Evolutionary conservation across 2,888 invertebrate species (phyloP), one percentile per base, ranked within the genome.

Genomic region (Halictus ligatus): DNA sequence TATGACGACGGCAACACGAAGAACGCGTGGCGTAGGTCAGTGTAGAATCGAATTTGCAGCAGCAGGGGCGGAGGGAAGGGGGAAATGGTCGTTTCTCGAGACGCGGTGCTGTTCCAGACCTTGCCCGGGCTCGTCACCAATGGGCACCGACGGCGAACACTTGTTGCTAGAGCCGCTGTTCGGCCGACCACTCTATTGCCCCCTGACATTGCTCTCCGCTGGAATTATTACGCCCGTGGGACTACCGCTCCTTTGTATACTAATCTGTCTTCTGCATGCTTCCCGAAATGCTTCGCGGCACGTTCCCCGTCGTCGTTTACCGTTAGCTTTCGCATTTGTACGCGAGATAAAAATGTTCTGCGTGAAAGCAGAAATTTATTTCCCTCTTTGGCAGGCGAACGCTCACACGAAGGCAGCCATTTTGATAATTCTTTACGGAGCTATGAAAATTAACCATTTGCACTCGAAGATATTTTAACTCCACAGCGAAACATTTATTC

Each of bases 161-260:
- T 90, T 90, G 90, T 90, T 90, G 90, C 90, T 86, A 89, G 85
- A 90, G 77, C 83, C 76, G 60, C 50, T 35, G 60, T 76, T 71
- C 64, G 43, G 46, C 48, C 25, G 74, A 78, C 50, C 69, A 21
- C 50, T 73, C 69, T 43, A n/a, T n/a, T 35, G 40, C n/a, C 50
- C 58, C 67, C 15, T 58, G 8, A 71, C 80, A 46, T n/a, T 72
- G 69, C 64, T 46, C n/a, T n/a, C 15, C 10, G 15, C 5, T n/a
- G 25, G 13, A 80, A 77, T 84, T 84, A 71, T 64, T 21, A n/a
- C 76, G 12, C 74, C 43, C 69, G 10, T 13, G 69, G 69, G 84
- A 64, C 67, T 13, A 29, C 21, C 18, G 58, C 12, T 18, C 35
- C n/a, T 13, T 21, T 18, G 67, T 8, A 67, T 5, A 13, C 40